These are phyloP conservation scores for Coecobrya sp. DNA, from an alignment of 2,888 invertebrate genomes.

Conservation along the genomic window DNA sequence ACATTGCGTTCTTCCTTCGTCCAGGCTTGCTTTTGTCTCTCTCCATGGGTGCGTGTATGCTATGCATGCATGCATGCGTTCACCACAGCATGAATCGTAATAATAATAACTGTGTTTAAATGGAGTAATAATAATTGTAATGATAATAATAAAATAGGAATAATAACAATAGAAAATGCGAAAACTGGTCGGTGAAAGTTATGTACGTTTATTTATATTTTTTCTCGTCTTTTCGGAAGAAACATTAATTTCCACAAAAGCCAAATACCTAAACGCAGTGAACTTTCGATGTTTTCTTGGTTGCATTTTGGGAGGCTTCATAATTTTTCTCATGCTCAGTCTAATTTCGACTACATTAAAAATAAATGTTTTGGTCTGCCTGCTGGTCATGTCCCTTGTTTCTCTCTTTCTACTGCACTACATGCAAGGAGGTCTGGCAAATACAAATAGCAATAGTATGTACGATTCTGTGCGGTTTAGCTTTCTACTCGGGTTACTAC, in stretches of 20 bases:
- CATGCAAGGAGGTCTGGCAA: not conserved
- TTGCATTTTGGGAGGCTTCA: not conserved
- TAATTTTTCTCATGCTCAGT: not conserved
- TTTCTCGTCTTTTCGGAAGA: not conserved
- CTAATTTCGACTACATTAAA: slow-evolving; percentile 24
- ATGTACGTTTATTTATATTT: not conserved
- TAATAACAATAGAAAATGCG: not conserved
- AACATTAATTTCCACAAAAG: not conserved
- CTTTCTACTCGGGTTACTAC: slow-evolving; percentile 37
- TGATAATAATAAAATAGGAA: not conserved
- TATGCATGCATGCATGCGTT: slow-evolving; percentile 47
- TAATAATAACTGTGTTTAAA: slow-evolving; percentile 51
- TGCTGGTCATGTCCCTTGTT: not conserved
- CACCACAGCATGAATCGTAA: slow-evolving; percentile 43
- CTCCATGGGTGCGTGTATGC: slow-evolving; percentile 29
- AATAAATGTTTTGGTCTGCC: not conserved
- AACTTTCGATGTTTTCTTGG: not conserved
- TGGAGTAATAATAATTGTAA: slow-evolving; percentile 58
- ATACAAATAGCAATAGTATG: not conserved
- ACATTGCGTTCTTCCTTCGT: not conserved
- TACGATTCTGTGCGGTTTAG: not conserved
- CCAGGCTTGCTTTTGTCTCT: not conserved
- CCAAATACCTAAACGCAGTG: not conserved
- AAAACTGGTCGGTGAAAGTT: not conserved
- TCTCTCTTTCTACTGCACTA: not conserved